Evolutionary conservation across 1,140 invertebrate genomes (phyloP), one percentile per base, ranked within the genome.

Genomic region (Drosophila seguyi): DNA sequence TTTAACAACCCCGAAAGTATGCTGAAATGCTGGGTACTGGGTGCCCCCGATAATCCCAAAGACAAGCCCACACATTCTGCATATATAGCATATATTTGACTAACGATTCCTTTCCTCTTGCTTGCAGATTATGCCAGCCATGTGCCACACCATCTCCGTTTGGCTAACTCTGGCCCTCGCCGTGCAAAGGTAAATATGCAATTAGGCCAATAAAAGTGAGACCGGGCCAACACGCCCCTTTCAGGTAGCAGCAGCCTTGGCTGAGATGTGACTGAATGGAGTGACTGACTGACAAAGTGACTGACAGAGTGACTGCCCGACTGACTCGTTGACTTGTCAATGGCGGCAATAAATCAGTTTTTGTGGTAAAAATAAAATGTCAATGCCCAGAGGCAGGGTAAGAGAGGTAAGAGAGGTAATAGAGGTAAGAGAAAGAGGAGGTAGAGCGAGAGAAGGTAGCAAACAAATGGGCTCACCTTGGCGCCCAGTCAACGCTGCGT

Each of bases 71-170:
- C 42, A 5, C 11, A 18, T 11, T 11, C 20, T 7, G 31, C 36
- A 58, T 20, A 39, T 39, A n/a, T 55, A 59, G 25, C 41, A 60
- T 52, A 36, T 50, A 34, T 27, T 45, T 39, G 22, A 42, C 27
- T 20, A 58, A 55, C 52, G 52, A 55, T 55, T 38, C 20, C 13
- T 3, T 16, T 45, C 57, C 60, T 45, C 61, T 31, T 80, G 18
- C 47, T 77, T 80, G 50, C 72, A 90, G 95, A 94, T 95, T 47
- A 94, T 98, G 71, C 97, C 98, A 2, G 96, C 96, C 22, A 95
- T 98, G 90, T 98, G 98, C 92, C 98, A 98, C 93, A 98, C 97
- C 2, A 96, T 97, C 1, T 98, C 97, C 66, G 98, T 98, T 47
- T 98, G 97, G 97, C 93, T 98, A 66, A 98, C 97, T 0, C 93